Evolutionary conservation across 2,888 invertebrate species (phyloP).

Genomic region (Nephrotoma guestfalica): DNA sequence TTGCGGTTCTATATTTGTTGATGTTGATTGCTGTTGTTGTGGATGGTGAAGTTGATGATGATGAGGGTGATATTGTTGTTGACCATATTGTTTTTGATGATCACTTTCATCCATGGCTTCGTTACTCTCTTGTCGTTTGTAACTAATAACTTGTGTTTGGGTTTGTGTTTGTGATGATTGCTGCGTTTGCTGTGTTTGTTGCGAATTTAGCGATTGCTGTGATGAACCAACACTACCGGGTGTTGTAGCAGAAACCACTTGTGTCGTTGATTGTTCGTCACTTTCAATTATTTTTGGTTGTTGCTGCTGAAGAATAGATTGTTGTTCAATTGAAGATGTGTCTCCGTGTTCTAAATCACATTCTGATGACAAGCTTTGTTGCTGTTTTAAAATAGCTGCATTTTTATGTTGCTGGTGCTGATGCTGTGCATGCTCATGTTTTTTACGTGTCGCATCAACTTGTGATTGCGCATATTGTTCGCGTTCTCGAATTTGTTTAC

Average conservation of each 20-base stretch:
- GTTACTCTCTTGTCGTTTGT: neutral
- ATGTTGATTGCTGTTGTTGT: neutral
- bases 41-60: constrained; percentile 12
- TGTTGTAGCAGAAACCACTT: neutral
- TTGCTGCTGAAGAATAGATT: neutral
- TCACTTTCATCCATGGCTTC: neutral
- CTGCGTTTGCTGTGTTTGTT: neutral
- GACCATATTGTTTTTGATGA: constrained; percentile 13
- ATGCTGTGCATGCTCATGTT: neutral
- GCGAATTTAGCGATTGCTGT: neutral
- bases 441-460: constrained; percentile 27
- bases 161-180: neutral
- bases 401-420: neutral
- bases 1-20: neutral
- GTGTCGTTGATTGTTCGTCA: neutral
- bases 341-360: neutral
- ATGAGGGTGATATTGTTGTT: constrained; percentile 16
- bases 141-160: neutral
- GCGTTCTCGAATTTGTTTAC: constrained; percentile 1
- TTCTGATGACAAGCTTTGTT: constrained; percentile 12
- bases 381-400: constrained; percentile 20
- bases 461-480: constrained; percentile 26
- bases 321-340: neutral
- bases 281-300: neutral
- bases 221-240: neutral